Base-by-base conservation (phyloP, 2,797 vertebrate genomes). In the Phalloptychus januarius region DNA sequence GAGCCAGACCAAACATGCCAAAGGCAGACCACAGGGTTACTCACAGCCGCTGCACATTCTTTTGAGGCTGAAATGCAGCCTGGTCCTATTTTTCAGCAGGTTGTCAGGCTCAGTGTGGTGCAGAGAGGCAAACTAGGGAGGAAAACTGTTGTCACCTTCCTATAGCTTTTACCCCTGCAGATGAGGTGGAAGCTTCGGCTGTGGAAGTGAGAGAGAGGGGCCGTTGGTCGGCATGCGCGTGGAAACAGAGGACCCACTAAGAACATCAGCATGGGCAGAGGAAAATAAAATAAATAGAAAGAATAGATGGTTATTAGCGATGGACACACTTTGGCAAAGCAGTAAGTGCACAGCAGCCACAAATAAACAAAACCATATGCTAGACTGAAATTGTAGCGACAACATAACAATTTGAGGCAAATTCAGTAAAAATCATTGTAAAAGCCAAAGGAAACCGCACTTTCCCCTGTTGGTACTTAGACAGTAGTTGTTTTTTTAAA, bases 1-100 rank as follows among this genome's bases (percentile, higher is more conserved):
- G 88, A 87, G 93, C 92, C 94, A 95, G 92, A 90, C 86, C 93
- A 93, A 95, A 94, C 93, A 94, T 94, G 92, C 94, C 91, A 48
- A 48, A 90, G 76, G 88, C 89, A 86, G 89, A 93, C 94, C 92
- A 92, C 94, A 94, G 90, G 86, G 92, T 93, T 93, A 92, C 92
- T 93, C 93, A 93, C 86, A 90, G 91, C 90, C 90, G 87, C 87
- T 91, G 92, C 92, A 93, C 93, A 94, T 95, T 94, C 91, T 94
- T 95, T 78, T 90, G 83, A 93, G 92, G 90, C 88, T 94, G 92
- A 93, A 94, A 94, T 90, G 88, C 82, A 91, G 94, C 86, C 92
- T 81, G 45, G 74, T 90, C 89, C 85, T 93, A 92, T 94, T 94
- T 94, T 95, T 95, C 92, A 93, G 91, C 93, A 93, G 94, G 93